phyloP scores from a whole-genome alignment of 2,113 vertebrate genomes.

The Narcine bancroftii region DNA sequence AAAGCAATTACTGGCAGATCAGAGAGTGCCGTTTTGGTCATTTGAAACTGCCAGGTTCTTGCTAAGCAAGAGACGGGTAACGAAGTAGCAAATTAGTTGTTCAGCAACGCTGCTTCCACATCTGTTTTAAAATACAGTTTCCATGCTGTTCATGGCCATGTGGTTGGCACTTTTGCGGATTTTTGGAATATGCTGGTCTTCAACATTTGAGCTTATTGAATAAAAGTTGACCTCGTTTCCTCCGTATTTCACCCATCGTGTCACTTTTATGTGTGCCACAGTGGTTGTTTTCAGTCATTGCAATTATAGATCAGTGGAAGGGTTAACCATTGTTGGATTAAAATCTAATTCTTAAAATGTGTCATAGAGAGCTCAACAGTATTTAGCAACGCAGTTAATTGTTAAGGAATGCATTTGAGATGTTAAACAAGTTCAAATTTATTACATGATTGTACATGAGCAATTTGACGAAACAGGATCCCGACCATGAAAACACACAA shows the following conservation, averaged over 20 bases:
- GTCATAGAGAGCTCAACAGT: background rate
- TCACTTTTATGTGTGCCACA: too few relatives aligned
- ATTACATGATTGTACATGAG: too few relatives aligned
- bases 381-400: background rate
- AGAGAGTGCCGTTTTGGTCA: constrained; percentile 1
- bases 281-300: background rate
- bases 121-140: background rate
- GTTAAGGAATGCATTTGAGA: too few relatives aligned
- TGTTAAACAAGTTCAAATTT: too few relatives aligned
- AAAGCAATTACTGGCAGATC: constrained; percentile 28
- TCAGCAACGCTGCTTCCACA: background rate
- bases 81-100: constrained; percentile 3
- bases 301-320: background rate
- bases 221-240: background rate
- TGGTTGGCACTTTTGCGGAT: background rate
- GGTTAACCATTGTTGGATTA: background rate
- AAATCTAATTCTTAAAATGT: background rate
- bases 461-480: too few relatives aligned
- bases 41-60: constrained; percentile 12
- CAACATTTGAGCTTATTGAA: background rate
- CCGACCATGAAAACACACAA: too few relatives aligned
- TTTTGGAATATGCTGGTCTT: background rate
- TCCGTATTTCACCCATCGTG: background rate
- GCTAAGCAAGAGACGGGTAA: background rate
- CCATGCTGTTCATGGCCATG: too few relatives aligned